Conservation (phyloP, 2,888 invertebrate species). For the Ornithoptera priamus region DNA sequence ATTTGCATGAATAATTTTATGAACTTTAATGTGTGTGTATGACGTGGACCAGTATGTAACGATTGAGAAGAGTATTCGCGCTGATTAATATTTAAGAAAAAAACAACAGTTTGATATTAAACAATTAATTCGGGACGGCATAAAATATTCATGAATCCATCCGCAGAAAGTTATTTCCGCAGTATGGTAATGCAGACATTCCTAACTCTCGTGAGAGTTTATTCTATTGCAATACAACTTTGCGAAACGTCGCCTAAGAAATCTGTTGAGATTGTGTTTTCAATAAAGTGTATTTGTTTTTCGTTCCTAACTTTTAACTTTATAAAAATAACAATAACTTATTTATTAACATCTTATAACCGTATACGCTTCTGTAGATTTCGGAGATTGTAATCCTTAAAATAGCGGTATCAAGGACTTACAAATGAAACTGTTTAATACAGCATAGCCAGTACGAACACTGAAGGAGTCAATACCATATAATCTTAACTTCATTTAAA, state of each 20-base stretch:
- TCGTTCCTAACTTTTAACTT: not conserved
- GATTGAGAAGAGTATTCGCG: not conserved
- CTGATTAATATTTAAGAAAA: not conserved
- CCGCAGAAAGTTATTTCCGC: not conserved
- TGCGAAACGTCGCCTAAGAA: not conserved
- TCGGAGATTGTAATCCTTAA: no score
- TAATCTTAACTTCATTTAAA: no score
- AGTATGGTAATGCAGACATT: conserved; percentile 1
- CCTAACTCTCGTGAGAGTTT: not conserved
- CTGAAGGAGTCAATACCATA: no score
- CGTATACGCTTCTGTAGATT: no score
- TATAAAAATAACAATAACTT: not conserved
- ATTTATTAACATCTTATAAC: no score
- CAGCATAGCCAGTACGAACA: no score
- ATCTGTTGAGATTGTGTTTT: conserved; percentile 1
- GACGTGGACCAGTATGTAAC: no score
- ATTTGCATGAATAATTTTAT: no score
- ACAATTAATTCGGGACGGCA: not conserved
- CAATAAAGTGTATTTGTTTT: not conserved
- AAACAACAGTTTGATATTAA: not conserved
- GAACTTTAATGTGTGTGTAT: not conserved
- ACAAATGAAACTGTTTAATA: no score
- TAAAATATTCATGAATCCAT: conserved; percentile 6
- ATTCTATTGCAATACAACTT: not conserved
- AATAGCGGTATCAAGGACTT: no score